A percentile compares a stretch with the other conserved stretches of the same genome.
phyloP scores from a whole-genome alignment of 2,113 vertebrate genomes.

The Gadus chalcogrammus region DNA sequence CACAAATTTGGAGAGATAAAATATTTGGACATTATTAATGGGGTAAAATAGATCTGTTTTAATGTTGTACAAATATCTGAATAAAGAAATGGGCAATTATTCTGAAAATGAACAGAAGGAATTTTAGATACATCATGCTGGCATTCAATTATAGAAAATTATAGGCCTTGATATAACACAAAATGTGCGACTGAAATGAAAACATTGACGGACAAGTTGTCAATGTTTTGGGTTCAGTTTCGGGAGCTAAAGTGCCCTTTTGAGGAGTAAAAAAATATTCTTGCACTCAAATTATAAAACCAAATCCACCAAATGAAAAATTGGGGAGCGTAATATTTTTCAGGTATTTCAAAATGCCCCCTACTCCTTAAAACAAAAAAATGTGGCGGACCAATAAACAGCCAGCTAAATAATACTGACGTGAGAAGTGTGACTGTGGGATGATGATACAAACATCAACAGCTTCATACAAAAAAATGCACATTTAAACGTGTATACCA shows the following conservation, averaged over 20 bases:
- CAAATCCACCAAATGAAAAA: neutral
- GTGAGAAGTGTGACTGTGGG: neutral
- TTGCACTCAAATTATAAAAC: no score
- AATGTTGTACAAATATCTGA: conserved; percentile 22
- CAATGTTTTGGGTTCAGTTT: conserved; percentile 8
- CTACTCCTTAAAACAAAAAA: conserved; percentile 34
- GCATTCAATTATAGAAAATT: no score
- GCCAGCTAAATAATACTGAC: conserved; percentile 35
- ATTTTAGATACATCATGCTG: neutral
- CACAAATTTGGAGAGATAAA: neutral
- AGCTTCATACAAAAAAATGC: conserved; percentile 5
- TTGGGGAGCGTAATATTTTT: conserved; percentile 15
- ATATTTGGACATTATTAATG: neutral
- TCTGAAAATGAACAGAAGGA: conserved; percentile 9
- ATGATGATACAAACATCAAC: conserved; percentile 15
- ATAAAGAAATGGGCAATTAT: conserved; percentile 2
- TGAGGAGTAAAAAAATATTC: no score
- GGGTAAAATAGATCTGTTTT: neutral
- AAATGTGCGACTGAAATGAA: no score
- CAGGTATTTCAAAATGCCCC: conserved; percentile 5
- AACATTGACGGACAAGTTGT: conserved; percentile 17
- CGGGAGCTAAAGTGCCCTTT: conserved; percentile 5
- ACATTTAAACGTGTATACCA: conserved; percentile 18
- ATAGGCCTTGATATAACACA: no score
- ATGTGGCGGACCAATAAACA: conserved; percentile 32